phyloP scores from a whole-genome alignment of 2,888 invertebrate genomes.

The Cyclophora punctaria region DNA sequence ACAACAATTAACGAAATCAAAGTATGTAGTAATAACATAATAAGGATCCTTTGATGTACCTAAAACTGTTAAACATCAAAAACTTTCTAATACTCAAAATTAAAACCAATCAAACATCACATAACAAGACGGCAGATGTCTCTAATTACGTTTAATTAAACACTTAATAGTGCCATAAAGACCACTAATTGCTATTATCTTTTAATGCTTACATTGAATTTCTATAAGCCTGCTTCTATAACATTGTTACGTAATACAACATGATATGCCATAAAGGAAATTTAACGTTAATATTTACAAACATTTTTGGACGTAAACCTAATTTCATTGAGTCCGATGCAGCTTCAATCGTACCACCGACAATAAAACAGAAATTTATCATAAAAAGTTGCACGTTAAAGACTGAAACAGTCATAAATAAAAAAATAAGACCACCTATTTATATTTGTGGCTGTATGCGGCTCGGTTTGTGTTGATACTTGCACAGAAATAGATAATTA shows the following conservation, averaged over 20 bases:
- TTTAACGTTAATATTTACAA: constrained; percentile 39
- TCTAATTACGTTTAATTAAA: constrained; percentile 2
- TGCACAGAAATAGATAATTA: constrained; percentile 1
- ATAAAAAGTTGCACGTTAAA: constrained; percentile 68
- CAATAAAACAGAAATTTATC: constrained; percentile 62
- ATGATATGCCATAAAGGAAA: constrained; percentile 33
- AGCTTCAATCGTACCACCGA: constrained; percentile 41
- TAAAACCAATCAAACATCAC: no score
- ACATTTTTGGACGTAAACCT: constrained; percentile 49
- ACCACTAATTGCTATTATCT: not conserved
- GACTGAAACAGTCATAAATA: constrained; percentile 64
- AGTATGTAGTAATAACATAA: no score
- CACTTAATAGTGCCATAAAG: not conserved
- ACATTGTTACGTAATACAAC: constrained; percentile 6
- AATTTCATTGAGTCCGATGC: constrained; percentile 33
- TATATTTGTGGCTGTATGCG: constrained; percentile 46
- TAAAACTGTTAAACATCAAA: no score
- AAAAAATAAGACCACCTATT: constrained; percentile 66
- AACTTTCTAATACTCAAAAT: no score
- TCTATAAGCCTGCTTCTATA: constrained; percentile 3
- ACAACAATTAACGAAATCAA: no score
- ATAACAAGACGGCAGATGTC: not conserved
- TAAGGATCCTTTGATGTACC: no score
- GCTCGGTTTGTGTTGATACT: constrained; percentile 33
- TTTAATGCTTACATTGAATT: no score